These are phyloP conservation scores for Callosobruchus maculatus DNA, from an alignment of 2,888 invertebrate species.

Conservation along the genomic window DNA sequence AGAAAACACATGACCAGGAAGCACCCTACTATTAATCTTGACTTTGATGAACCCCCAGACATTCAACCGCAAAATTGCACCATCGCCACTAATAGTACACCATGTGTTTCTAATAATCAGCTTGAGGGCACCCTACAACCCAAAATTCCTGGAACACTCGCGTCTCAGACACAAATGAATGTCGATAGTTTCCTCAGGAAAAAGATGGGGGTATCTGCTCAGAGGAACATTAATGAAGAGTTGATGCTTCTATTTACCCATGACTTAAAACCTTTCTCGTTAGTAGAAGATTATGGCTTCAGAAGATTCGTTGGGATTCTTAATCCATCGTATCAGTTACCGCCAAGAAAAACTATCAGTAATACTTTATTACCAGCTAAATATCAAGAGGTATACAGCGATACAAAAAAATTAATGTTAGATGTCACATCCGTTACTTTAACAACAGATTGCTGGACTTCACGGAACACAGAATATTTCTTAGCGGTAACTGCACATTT, in stretches of 20 bases:
- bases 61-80: background rate
- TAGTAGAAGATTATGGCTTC: constrained; percentile 24
- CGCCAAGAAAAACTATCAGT: constrained; percentile 20
- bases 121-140: background rate
- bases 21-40: constrained; percentile 7
- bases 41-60: too few relatives aligned
- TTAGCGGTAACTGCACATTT: constrained; percentile 33
- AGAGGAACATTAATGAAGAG: constrained; percentile 11
- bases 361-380: constrained; percentile 16
- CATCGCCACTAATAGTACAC: background rate
- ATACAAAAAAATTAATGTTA: constrained; percentile 3
- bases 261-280: constrained; percentile 25
- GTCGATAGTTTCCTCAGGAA: constrained; percentile 1
- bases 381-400: constrained; percentile 15
- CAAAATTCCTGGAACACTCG: background rate
- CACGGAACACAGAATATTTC: constrained; percentile 29
- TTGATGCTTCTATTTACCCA: constrained; percentile 17
- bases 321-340: constrained; percentile 23
- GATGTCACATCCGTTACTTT: constrained; percentile 22
- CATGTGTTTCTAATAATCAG: background rate
- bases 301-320: constrained; percentile 15
- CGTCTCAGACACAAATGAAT: background rate
- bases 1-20: constrained; percentile 25
- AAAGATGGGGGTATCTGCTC: constrained; percentile 9
- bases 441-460: constrained; percentile 39